phyloP scores from a whole-genome alignment of 2,888 invertebrate species.

The Drosophila kanekoi region DNA sequence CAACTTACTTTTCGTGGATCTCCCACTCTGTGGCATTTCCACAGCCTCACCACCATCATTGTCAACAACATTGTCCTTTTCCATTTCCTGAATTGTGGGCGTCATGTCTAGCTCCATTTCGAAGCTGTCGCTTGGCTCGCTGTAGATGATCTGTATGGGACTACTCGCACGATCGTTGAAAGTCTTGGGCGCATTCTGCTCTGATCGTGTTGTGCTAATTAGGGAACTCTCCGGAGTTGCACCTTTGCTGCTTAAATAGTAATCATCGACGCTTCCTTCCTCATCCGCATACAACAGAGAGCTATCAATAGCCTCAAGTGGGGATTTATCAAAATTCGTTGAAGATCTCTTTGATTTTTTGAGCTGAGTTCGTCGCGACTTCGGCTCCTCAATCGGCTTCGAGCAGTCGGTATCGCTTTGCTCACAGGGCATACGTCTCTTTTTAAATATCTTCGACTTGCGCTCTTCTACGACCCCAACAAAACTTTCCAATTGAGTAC shows the following conservation, averaged over 20 bases:
- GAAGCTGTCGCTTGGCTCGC: background rate
- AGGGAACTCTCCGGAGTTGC: background rate
- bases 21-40: background rate
- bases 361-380: background rate
- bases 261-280: conserved; percentile 13
- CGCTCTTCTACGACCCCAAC: background rate
- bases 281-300: background rate
- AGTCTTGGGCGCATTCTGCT: conserved; percentile 14
- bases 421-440: background rate
- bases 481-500: background rate
- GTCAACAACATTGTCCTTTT: background rate
- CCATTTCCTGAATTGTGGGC: background rate
- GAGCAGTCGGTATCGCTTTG: background rate
- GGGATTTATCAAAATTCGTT: background rate
- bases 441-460: too few relatives aligned
- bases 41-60: background rate
- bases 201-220: background rate
- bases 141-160: conserved; percentile 51
- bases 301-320: background rate
- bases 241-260: conserved; percentile 8
- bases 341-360: background rate
- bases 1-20: conserved; percentile 6
- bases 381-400: background rate
- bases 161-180: conserved; percentile 63
- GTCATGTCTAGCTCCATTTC: background rate